Percentiles rank a stretch among this genome's conserved stretches.
These are phyloP conservation scores for Trachymyrmex cornetzi DNA, from an alignment of 1,140 invertebrate genomes.

Conservation along the genomic window DNA sequence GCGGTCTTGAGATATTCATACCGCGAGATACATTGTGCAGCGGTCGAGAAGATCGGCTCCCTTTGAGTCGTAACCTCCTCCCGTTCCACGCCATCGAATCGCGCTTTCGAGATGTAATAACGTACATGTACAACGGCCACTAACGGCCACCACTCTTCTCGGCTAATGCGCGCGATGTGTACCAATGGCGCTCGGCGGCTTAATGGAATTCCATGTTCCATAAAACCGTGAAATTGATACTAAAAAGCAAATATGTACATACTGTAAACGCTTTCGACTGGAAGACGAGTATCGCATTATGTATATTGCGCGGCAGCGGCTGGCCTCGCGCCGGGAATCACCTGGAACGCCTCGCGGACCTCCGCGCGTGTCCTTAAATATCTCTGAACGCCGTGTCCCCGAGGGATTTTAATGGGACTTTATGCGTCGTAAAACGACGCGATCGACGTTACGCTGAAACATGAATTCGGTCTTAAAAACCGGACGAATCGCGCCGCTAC, in stretches of 20 bases:
- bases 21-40: constrained; percentile 44
- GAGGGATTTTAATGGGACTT: constrained; percentile 31
- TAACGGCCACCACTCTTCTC: constrained; percentile 54
- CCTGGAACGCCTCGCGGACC: constrained; percentile 28
- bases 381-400: not conserved
- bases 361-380: constrained; percentile 48
- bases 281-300: constrained; percentile 58
- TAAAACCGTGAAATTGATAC: constrained; percentile 63
- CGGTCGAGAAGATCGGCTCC: constrained; percentile 46
- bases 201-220: constrained; percentile 65
- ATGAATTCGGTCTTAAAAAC: not conserved
- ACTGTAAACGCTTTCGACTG: constrained; percentile 55
- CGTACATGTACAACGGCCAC: constrained; percentile 56
- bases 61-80: constrained; percentile 47
- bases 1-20: constrained; percentile 41
- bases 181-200: constrained; percentile 53
- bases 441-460: constrained; percentile 18
- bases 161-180: constrained; percentile 57
- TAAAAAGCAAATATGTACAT: constrained; percentile 61
- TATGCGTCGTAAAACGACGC: constrained; percentile 29
- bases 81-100: constrained; percentile 61
- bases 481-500: not conserved
- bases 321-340: constrained; percentile 48
- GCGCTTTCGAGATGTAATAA: constrained; percentile 62
- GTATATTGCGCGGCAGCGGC: constrained; percentile 37